Evolutionary conservation across 2,888 invertebrate species (phyloP).

Genomic region (Lumbricus terrestris): DNA sequence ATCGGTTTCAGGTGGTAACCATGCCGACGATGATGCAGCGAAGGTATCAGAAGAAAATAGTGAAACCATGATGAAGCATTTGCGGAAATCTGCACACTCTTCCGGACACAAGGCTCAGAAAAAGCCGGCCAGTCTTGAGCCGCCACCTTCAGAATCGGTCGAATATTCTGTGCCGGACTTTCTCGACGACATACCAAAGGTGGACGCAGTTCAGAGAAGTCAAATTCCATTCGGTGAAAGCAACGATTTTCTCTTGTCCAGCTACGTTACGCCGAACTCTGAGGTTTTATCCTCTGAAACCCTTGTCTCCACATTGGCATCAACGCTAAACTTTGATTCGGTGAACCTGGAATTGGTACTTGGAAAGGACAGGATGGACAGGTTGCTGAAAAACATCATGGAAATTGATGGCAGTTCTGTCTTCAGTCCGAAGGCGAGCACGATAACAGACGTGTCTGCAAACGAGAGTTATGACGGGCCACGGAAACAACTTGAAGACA

Average conservation of each 20-base stretch:
- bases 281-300: neutral
- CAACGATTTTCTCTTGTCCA: neutral
- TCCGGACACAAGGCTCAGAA: neutral
- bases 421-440: neutral
- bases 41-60: neutral
- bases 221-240: neutral
- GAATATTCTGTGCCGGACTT: neutral
- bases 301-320: neutral
- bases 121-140: neutral
- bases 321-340: neutral
- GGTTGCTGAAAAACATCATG: conserved; percentile 32
- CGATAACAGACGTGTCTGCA: neutral
- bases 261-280: neutral
- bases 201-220: neutral
- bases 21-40: neutral
- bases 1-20: neutral
- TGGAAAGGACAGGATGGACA: conserved; percentile 28
- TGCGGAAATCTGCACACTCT: neutral
- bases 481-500: neutral
- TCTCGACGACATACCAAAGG: neutral
- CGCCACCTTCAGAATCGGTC: neutral
- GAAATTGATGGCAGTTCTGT: conserved; percentile 28
- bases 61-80: neutral
- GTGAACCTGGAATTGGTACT: conserved; percentile 21
- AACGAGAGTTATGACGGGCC: neutral